These are phyloP conservation scores for Drosophila austrosaltans DNA, from an alignment of 2,888 invertebrate genomes.

Conservation along the genomic window DNA sequence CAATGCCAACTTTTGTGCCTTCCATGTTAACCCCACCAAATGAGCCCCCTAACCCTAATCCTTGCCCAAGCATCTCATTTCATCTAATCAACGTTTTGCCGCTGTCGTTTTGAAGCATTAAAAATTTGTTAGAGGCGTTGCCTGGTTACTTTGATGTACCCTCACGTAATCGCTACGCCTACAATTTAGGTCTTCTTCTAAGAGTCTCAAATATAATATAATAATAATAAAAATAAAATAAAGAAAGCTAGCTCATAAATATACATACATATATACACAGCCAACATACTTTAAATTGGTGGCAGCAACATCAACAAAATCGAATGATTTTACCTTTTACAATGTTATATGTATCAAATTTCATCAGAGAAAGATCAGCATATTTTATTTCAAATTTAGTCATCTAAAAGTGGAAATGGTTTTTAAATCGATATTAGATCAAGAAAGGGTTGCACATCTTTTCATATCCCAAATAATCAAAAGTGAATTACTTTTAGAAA, in stretches of 20 bases:
- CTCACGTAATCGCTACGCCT: constrained; percentile 60
- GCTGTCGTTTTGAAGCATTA: constrained; percentile 43
- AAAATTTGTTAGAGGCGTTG: constrained; percentile 50
- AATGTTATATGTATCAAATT: constrained; percentile 12
- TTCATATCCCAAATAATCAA: background rate
- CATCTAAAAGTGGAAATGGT: constrained; percentile 5
- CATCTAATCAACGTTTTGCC: constrained; percentile 31
- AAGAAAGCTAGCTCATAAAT: constrained; percentile 37
- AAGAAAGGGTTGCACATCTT: background rate
- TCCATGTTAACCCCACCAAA: constrained; percentile 46
- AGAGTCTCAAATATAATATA: constrained; percentile 49
- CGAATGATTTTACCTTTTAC: constrained; percentile 4
- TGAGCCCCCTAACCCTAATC: constrained; percentile 11
- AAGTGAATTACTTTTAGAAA: background rate
- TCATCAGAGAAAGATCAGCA: background rate
- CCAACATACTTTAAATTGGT: constrained; percentile 39
- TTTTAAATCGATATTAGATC: constrained; percentile 7
- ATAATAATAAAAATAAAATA: constrained; percentile 55
- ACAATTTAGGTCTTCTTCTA: background rate
- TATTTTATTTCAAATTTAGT: background rate
- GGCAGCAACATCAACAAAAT: background rate
- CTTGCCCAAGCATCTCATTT: constrained; percentile 23
- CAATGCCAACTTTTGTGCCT: constrained; percentile 20
- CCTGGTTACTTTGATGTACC: constrained; percentile 72
- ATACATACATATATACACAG: constrained; percentile 5